phyloP scores from a whole-genome alignment of 2,888 invertebrate genomes.

The Poecilobothrus nobilitatus region DNA sequence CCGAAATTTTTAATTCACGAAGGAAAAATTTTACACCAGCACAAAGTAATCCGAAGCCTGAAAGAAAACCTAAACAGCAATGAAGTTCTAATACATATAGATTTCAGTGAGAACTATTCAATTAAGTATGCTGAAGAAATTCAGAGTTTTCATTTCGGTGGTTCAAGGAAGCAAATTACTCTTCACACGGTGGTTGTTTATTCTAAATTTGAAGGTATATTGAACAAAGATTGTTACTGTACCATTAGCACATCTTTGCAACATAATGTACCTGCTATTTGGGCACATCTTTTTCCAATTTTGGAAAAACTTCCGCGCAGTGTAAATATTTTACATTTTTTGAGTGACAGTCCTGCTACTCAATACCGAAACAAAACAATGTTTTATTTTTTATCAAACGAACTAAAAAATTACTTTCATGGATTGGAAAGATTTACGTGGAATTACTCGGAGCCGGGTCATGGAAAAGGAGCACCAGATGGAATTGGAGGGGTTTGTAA shows the following conservation, averaged over 20 bases:
- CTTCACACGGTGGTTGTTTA: background rate
- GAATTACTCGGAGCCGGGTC: conserved; percentile 7
- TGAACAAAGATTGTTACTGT: background rate
- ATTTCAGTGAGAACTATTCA: too few relatives aligned
- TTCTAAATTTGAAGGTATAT: background rate
- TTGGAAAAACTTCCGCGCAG: background rate
- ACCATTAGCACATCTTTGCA: background rate
- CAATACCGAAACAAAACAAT: conserved; percentile 7
- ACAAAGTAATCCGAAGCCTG: too few relatives aligned
- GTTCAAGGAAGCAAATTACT: background rate
- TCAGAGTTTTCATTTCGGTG: too few relatives aligned
- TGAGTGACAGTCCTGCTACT: too few relatives aligned
- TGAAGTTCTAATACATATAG: too few relatives aligned
- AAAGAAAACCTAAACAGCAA: too few relatives aligned
- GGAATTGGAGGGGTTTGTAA: too few relatives aligned
- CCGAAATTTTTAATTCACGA: too few relatives aligned
- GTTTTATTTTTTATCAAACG: conserved; percentile 3
- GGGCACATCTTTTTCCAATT: background rate
- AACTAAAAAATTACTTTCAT: background rate
- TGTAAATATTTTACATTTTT: background rate
- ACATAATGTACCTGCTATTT: background rate
- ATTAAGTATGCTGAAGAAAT: too few relatives aligned
- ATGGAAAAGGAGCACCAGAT: conserved; percentile 10
- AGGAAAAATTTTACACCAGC: too few relatives aligned
- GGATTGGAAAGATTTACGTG: background rate